Base-by-base conservation (phyloP, 2,888 invertebrate species). In the Willowsia nigromaculata region DNA sequence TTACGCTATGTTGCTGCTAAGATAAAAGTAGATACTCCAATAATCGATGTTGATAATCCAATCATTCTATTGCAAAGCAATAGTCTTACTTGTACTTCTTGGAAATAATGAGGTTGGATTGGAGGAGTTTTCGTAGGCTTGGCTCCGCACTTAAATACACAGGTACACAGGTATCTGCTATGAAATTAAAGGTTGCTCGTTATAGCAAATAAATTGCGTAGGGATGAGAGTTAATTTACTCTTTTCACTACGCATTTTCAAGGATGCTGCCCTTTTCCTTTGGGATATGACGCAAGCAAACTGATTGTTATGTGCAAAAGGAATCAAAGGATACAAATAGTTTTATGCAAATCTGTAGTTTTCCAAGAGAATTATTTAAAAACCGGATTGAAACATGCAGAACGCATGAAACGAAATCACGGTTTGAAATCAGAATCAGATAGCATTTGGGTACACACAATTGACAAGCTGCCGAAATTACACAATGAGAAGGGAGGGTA, bases 71-170 rank as follows among this genome's bases (percentile, higher is more conserved):
- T 47, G 2, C 15, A 2, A 47, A 2, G 11, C 47, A 47, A 47
- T 47, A n/a, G n/a, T n/a, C n/a, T n/a, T n/a, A n/a, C n/a, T n/a
- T n/a, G n/a, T 27, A 15, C 15, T 33, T 65, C 33, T 4, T 33
- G 65, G 65, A 65, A 65, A 30, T 33, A 59, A 65, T 65, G 65
- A 65, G 65, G 65, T 30, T 65, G 30, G 65, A 33, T 33, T n/a
- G 65, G n/a, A 65, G 65, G 33, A 30, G 33, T 30, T 30, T 65
- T 30, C 65, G 2, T 65, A 65, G 65, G 65, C 33, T 65, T 65
- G 65, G 65, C 59, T 50, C n/a, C 3, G 15, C 50, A 15, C 18
- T n/a, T 18, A 7, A 53, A n/a, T 18, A 7, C 11, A 13, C 15
- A n/a, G n/a, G n/a, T n/a, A n/a, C n/a, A n/a, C n/a, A n/a, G n/a